phyloP scores from a whole-genome alignment of 2,113 vertebrate species.

The Nyctereutes procyonoides region DNA sequence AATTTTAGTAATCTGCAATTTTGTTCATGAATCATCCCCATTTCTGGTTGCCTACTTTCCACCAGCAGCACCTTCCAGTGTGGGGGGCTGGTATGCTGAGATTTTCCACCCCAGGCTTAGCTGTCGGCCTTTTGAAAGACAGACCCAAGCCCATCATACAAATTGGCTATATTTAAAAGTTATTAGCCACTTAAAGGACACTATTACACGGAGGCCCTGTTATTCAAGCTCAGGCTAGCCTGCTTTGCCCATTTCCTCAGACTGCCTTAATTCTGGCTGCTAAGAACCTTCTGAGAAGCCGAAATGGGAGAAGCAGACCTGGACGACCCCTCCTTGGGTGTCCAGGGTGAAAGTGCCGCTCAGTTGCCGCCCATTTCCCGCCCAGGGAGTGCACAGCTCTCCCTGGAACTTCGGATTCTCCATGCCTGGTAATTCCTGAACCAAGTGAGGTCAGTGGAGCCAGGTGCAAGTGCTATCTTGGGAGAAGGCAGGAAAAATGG shows the following conservation, averaged over 20 bases:
- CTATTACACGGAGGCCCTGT: not conserved
- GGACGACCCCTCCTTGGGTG: not conserved
- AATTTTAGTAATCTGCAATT: conserved; percentile 7
- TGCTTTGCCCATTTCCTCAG: not conserved
- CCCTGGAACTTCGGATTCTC: not conserved
- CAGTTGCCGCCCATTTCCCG: not conserved
- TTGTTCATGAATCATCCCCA: accelerated
- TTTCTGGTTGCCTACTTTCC: not conserved
- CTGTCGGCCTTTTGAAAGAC: not conserved
- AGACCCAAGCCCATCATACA: not conserved
- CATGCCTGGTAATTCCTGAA: not conserved
- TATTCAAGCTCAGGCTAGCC: not conserved
- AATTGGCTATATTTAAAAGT: not conserved
- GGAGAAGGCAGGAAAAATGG: not conserved
- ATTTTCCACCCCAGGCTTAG: not conserved
- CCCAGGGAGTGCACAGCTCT: not conserved
- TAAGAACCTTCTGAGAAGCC: not conserved
- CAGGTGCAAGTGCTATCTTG: accelerated
- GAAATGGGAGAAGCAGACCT: not conserved
- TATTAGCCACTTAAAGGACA: not conserved
- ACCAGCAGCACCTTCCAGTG: not conserved
- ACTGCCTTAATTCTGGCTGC: not conserved
- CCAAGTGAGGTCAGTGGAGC: not conserved
- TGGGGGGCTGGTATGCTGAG: not conserved
- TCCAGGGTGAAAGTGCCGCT: not conserved